Evolutionary conservation across 37 sponge, comb jelly and placozoan genomes (phyloP), one percentile per base, ranked within the genome.

Genomic region (Ianthella basta): DNA sequence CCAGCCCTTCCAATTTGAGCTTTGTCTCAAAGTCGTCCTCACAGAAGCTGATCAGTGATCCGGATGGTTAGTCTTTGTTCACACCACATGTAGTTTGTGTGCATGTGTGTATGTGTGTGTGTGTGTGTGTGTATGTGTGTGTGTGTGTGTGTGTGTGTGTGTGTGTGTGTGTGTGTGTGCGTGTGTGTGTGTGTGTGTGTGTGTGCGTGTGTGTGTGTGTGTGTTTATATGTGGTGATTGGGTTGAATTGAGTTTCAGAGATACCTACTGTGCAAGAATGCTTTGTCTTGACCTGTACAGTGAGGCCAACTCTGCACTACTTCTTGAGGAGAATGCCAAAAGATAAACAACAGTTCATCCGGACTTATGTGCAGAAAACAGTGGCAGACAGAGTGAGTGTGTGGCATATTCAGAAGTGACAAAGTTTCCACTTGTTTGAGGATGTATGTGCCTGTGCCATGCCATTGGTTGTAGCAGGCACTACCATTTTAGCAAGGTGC

Each of bases 351-450:
- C 4, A 79, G n/a, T 63, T 29, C 0, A 24, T 91, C 27, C 55
- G 85, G 6, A 54, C 38, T n/a, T 91, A 69, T 68, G 59, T 91
- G 2, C 65, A 78, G 25, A 86, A 72, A 14, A 79, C 87, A 69
- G 91, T 87, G 55, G 74, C 70, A 13, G 69, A 91, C n/a, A 91
- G 84, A 70, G 91, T 87, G 24, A 73, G 84, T 74, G 3, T 66
- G 37, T 44, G 50, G 6, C 50, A 8, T 44, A 44, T 10, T 44
- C 8, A 44, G 50, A 29, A 30, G 29, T 63, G 65, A 8, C 50
- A 44, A 8, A 33, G 5, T 32, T 64, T 64, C 30, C 30, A 30
- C 66, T 64, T 64, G 66, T 64, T 8, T 8, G 30, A n/a, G 33
- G 29, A 25, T n/a, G n/a, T n/a, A n/a, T n/a, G n/a, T n/a, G n/a